Base-by-base conservation (phyloP, 2,113 vertebrate species). In the Coptodon bakossiorum region DNA sequence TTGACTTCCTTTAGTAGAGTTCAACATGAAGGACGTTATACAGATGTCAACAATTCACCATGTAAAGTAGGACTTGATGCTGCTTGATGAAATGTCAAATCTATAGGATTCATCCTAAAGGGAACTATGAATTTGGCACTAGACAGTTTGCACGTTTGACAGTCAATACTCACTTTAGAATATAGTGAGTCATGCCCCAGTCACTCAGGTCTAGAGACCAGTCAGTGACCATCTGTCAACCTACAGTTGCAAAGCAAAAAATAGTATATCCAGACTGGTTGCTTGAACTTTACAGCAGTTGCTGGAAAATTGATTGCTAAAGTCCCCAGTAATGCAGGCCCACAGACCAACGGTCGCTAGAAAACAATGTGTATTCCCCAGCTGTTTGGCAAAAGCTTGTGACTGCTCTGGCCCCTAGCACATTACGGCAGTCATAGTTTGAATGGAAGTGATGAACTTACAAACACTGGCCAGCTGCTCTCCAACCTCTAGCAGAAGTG, bases 141-240 rank as follows among this genome's bases (percentile, higher is more conserved):
- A 48, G 24, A 73, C 8, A 45, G 4, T 73, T 45, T 73, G 22
- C 40, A 29, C 0, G 0, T 73, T 43, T 73, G 22, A 17, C 2
- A 29, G 34, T 66, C 61, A 38, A n/a, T 3, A 66, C 61, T 66
- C 40, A 17, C 2, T 27, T 27, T 45, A 73, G 14, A 40, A 73
- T 29, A 27, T 3, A 73, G 22, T 0, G 13, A 73, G 16, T 45
- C 22, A 73, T 13, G 66, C 13, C 38, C 38, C 0, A 22, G 22
- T 27, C 22, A 45, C 0, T 45, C 22, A 73, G 68, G 68, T 40
- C 22, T 27, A 45, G 68, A 73, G 40, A 48, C 22, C 22, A 45
- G 68, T 73, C 0, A 0, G 14, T 16, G 38, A 73, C 68, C 13
- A 45, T 7, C 38, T 73, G 9, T 22, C 4, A 73, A 45, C 38